Evolutionary conservation across 2,797 vertebrate genomes (phyloP), one percentile per base, ranked within the genome.

Genomic region (Chelon auratus): DNA sequence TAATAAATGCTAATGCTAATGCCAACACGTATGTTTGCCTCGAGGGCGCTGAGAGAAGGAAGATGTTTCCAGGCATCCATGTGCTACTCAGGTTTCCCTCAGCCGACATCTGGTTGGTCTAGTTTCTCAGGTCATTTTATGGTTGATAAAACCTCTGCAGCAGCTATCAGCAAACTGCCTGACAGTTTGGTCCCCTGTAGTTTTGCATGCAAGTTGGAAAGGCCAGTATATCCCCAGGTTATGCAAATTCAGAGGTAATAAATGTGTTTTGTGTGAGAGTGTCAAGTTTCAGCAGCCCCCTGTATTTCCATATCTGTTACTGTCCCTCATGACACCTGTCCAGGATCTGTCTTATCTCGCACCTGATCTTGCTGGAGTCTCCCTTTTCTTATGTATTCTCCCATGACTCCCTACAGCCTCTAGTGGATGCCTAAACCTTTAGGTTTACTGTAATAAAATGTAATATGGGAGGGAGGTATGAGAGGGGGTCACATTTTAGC

Each of bases 151-250:
- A 81, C 26, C 11, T 43, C 12, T 36, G 42, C 17, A 22, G n/a
- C 24, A 37, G 2, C 33, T 39, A 39, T 37, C 18, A 17, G 18
- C 15, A n/a, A 71, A 55, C 68, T 42, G 62, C 33, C 51, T 63
- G 75, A 81, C 82, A 68, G 87, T 85, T 84, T 73, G 37, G 40
- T 52, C 40, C 75, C 59, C 66, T 13, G 33, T 62, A 68, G 20
- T 58, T 62, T 50, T 55, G 33, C 30, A 68, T 51, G 42, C 12
- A 48, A 40, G 54, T 39, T 59, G 20, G 61, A 66, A 74, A 64
- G 42, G 69, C 43, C 76, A 53, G 78, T 86, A 78, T 83, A 65
- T 56, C 82, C 78, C 40, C 57, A 69, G 84, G 81, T 78, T 14
- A 87, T 82, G 79, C 72, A 77, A 85, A 86, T 68, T 5, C 20